Percentiles rank a stretch among this genome's conserved stretches.
Evolutionary conservation across 1,140 invertebrate species (phyloP).

Genomic region (Drosophila aff.): DNA sequence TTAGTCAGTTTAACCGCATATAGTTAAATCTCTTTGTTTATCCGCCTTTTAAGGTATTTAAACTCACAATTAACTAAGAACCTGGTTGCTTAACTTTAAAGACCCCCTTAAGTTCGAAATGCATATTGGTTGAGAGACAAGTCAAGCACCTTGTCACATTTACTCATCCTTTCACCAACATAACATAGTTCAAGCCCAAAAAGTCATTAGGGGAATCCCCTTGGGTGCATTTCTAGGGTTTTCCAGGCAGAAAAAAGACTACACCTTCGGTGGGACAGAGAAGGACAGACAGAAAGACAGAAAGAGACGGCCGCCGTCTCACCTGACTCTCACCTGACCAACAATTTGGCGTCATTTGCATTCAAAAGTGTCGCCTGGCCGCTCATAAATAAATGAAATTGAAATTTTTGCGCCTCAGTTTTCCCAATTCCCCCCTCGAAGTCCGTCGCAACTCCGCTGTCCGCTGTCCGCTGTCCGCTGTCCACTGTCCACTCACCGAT

Average conservation of each 20-base stretch:
- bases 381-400: constrained; percentile 75
- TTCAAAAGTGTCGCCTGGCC: constrained; percentile 58
- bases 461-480: background rate
- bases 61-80: background rate
- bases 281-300: background rate
- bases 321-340: constrained; percentile 27
- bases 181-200: background rate
- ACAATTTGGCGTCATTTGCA: constrained; percentile 68
- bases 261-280: background rate
- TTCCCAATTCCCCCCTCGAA: constrained; percentile 14
- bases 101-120: background rate
- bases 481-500: constrained; percentile 7
- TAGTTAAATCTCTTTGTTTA: background rate
- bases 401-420: constrained; percentile 70
- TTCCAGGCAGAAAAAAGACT: background rate
- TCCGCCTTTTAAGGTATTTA: background rate
- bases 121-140: background rate
- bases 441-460: background rate
- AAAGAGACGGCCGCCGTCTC: background rate
- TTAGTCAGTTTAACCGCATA: background rate
- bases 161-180: background rate
- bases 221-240: constrained; percentile 13
- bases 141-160: background rate
- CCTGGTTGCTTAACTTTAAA: background rate
- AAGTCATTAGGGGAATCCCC: background rate